Percentiles rank a stretch among this genome's conserved stretches.
These are phyloP conservation scores for Bubalus kerabau DNA, from an alignment of 2,113 vertebrate genomes.

Conservation along the genomic window DNA sequence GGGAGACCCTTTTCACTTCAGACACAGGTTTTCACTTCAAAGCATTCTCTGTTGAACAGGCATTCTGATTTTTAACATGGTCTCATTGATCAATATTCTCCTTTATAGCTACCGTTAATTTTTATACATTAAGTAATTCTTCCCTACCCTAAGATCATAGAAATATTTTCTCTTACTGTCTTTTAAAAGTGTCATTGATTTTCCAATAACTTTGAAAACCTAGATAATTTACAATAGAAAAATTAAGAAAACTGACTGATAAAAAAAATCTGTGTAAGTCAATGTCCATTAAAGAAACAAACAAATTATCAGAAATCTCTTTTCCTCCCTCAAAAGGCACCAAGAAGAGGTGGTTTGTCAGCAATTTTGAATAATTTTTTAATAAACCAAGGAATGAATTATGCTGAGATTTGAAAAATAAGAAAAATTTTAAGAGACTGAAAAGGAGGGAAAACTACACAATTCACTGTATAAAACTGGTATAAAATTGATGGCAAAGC, in stretches of 20 bases:
- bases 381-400: background rate
- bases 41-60: background rate
- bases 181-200: background rate
- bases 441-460: background rate
- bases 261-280: background rate
- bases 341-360: background rate
- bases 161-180: background rate
- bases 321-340: background rate
- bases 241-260: background rate
- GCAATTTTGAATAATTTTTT: background rate
- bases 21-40: background rate
- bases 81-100: background rate
- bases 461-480: too few relatives aligned
- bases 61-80: background rate
- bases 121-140: background rate
- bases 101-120: background rate
- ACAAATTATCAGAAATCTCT: background rate
- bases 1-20: background rate
- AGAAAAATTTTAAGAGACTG: background rate
- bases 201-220: background rate
- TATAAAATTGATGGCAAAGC: background rate
- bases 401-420: background rate
- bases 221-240: slow-evolving; percentile 4
- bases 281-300: background rate
- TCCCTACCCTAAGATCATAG: background rate